These are phyloP conservation scores for Platyura marginata DNA, from an alignment of 1,140 invertebrate species.

Conservation along the genomic window DNA sequence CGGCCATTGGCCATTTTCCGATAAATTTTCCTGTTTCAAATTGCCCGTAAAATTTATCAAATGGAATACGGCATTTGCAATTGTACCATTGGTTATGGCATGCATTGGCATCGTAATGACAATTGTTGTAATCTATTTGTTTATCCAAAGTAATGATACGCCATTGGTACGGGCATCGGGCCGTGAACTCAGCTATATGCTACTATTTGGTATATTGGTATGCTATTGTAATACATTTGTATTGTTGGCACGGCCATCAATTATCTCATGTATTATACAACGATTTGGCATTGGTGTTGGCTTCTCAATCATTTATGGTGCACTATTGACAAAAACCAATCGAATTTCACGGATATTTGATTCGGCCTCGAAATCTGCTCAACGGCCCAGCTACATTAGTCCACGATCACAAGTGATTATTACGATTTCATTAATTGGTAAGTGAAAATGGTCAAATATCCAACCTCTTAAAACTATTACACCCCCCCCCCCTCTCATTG, in stretches of 20 bases:
- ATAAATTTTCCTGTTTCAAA: too few relatives aligned
- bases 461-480: too few relatives aligned
- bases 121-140: too few relatives aligned
- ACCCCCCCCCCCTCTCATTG: too few relatives aligned
- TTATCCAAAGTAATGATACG: too few relatives aligned
- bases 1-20: too few relatives aligned
- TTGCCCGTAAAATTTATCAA: too few relatives aligned
- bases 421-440: too few relatives aligned
- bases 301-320: conserved; percentile 51
- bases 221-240: conserved; percentile 79
- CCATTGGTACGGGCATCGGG: conserved; percentile 81
- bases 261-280: conserved; percentile 56
- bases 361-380: conserved; percentile 38
- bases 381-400: conserved; percentile 39
- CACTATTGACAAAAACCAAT: conserved; percentile 61
- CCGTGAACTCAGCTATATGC: conserved; percentile 71
- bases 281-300: conserved; percentile 57
- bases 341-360: conserved; percentile 57
- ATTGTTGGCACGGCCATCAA: conserved; percentile 54
- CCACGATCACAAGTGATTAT: conserved; percentile 37
- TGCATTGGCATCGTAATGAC: too few relatives aligned
- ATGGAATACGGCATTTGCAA: too few relatives aligned
- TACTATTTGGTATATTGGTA: conserved; percentile 68
- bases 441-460: too few relatives aligned
- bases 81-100: too few relatives aligned